Evolutionary conservation across 2,888 invertebrate species (phyloP).

Genomic region (Eucera pruinosa): DNA sequence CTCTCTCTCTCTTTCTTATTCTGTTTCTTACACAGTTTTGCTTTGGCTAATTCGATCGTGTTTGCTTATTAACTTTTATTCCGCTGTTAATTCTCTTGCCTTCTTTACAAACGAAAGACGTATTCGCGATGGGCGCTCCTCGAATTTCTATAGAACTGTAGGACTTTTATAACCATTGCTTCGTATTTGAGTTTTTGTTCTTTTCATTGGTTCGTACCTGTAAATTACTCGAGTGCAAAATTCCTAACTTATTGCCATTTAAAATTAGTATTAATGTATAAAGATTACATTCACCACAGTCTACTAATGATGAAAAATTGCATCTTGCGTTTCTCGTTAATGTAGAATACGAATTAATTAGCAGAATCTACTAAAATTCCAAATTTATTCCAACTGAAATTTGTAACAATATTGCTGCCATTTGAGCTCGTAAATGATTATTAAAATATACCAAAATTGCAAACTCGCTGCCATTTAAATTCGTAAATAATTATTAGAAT

Average conservation of each 20-base stretch:
- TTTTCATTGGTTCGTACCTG: not conserved
- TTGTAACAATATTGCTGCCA: too few relatives aligned
- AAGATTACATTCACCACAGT: too few relatives aligned
- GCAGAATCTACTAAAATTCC: not conserved
- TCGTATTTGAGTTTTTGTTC: too few relatives aligned
- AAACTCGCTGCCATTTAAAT: too few relatives aligned
- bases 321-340: too few relatives aligned
- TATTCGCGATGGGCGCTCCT: constrained; percentile 36
- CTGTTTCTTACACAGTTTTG: constrained; percentile 15
- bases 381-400: too few relatives aligned
- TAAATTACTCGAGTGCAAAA: not conserved
- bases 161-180: not conserved
- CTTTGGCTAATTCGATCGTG: not conserved
- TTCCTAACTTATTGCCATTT: too few relatives aligned
- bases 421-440: too few relatives aligned
- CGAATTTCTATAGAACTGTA: not conserved
- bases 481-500: too few relatives aligned
- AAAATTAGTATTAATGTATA: too few relatives aligned
- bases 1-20: not conserved
- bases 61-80: constrained; percentile 4
- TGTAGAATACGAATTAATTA: not conserved
- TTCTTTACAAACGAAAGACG: constrained; percentile 45
- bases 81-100: constrained; percentile 9
- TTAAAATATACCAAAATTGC: too few relatives aligned
- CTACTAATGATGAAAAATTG: too few relatives aligned